phyloP scores from a whole-genome alignment of 2,797 vertebrate genomes.

The Semaprochilodus insignis region DNA sequence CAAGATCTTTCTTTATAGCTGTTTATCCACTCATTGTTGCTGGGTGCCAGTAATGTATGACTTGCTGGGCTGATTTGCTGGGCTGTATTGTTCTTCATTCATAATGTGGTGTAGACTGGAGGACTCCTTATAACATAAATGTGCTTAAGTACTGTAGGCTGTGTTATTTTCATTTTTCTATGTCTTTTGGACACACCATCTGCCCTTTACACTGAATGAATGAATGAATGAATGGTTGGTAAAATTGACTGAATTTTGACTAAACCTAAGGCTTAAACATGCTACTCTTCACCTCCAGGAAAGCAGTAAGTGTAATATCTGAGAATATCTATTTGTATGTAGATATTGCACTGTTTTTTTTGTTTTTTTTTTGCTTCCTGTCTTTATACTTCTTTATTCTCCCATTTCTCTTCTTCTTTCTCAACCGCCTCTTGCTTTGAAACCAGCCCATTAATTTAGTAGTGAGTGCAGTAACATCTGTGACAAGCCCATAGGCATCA shows the following conservation, averaged over 20 bases:
- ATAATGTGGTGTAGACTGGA: too few species aligned
- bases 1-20: background rate
- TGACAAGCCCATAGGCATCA: constrained; percentile 59
- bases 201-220: too few species aligned
- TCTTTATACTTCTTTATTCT: constrained; percentile 20
- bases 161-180: background rate
- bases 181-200: too few species aligned
- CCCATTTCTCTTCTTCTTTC: constrained; percentile 39
- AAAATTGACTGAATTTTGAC: background rate
- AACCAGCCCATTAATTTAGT: constrained; percentile 63
- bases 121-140: too few species aligned
- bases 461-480: constrained; percentile 60
- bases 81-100: too few species aligned
- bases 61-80: too few species aligned
- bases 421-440: constrained; percentile 53
- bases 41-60: too few species aligned
- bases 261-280: background rate
- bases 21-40: too few species aligned
- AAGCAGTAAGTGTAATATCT: background rate
- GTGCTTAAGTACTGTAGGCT: too few species aligned
- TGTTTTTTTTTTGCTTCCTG: background rate
- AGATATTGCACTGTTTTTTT: constrained; percentile 19
- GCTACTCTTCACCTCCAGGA: background rate
- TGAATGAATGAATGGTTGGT: too few species aligned
- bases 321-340: background rate